Evolutionary conservation across 2,113 vertebrate species (phyloP).

Genomic region (Danionella cerebrum): DNA sequence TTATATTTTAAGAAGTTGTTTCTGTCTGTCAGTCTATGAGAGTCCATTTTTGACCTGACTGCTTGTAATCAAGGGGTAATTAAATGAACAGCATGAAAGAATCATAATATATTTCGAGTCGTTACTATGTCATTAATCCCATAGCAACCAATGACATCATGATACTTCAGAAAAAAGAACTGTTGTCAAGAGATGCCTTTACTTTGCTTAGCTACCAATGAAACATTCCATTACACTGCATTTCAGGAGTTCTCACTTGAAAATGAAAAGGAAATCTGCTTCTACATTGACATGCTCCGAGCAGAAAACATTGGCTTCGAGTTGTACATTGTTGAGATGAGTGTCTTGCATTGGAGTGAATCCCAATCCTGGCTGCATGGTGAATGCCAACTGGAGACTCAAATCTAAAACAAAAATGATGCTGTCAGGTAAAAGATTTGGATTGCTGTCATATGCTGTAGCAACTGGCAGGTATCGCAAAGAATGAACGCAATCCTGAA

Average conservation of each 20-base stretch:
- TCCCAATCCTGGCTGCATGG: background rate
- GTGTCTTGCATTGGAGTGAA: background rate
- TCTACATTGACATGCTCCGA: background rate
- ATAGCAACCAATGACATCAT: constrained; percentile 45
- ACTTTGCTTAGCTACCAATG: background rate
- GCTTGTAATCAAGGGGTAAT: constrained; percentile 51
- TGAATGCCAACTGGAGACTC: background rate
- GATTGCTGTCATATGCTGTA: too few relatives aligned
- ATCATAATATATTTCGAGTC: constrained; percentile 34
- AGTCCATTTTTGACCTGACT: too few relatives aligned
- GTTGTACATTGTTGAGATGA: background rate
- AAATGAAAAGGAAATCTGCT: background rate
- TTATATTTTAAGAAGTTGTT: too few relatives aligned
- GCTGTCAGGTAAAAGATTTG: too few relatives aligned
- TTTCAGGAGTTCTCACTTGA: background rate
- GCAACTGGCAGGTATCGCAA: too few relatives aligned
- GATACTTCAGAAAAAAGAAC: constrained; percentile 11
- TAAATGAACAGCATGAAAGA: constrained; percentile 54
- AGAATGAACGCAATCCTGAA: too few relatives aligned
- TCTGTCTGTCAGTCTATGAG: background rate
- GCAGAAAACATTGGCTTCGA: background rate
- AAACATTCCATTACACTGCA: background rate
- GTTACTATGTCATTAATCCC: constrained; percentile 53
- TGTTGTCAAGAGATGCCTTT: background rate
- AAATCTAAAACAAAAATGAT: background rate